Evolutionary conservation across 2,797 vertebrate genomes (phyloP).

Genomic region (Manis pentadactyla): DNA sequence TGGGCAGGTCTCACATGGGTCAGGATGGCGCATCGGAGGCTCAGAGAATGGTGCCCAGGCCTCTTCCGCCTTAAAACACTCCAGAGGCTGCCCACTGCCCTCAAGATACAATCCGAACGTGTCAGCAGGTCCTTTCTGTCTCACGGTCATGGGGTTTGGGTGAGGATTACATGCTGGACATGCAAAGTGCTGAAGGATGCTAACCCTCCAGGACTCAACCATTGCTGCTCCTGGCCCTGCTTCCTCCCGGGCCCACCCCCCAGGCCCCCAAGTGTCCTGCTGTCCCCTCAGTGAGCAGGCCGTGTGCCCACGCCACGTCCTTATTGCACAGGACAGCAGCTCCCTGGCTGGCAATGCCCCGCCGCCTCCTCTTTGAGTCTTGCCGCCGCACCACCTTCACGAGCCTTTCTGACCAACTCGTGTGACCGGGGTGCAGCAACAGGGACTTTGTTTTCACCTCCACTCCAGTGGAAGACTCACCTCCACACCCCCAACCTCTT

Average conservation of each 20-base stretch:
- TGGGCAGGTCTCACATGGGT: accelerated
- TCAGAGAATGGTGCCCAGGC: neutral
- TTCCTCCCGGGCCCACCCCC: neutral
- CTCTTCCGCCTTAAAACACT: neutral
- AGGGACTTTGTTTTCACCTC: accelerated
- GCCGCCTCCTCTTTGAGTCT: neutral
- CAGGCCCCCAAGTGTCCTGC: accelerated
- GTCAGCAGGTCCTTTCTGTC: accelerated
- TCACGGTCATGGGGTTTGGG: neutral
- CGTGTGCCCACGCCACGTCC: accelerated
- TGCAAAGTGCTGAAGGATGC: accelerated
- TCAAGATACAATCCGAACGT: neutral
- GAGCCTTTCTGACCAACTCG: neutral
- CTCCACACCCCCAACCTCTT: neutral
- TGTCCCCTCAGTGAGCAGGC: accelerated
- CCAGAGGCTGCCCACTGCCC: neutral
- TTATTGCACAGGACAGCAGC: neutral
- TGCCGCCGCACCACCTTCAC: neutral
- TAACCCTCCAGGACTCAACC: neutral
- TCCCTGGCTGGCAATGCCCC: neutral
- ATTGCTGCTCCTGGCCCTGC: neutral
- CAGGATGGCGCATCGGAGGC: neutral
- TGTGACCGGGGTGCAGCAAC: accelerated
- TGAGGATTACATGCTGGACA: neutral
- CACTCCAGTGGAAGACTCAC: neutral